Conservation (phyloP, 2,113 vertebrate genomes). For the Syrrhaptes paradoxus region DNA sequence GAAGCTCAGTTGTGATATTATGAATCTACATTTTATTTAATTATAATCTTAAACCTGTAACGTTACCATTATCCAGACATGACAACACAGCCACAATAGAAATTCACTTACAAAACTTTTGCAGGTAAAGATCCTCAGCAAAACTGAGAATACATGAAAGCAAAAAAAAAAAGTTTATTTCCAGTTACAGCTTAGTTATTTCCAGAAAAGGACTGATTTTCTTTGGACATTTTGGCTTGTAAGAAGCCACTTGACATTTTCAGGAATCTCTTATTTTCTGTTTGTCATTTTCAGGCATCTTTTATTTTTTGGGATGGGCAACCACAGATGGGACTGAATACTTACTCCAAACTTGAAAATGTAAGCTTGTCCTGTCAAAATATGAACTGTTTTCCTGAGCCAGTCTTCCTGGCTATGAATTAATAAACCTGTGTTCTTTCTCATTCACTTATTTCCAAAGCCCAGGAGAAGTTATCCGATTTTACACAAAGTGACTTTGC, state of each 20-base stretch:
- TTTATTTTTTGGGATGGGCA: neutral
- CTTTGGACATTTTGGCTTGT: neutral
- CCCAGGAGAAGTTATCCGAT: neutral
- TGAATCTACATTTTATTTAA: neutral
- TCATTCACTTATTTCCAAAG: neutral
- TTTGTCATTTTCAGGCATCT: slow-evolving; percentile 16
- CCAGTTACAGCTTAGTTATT: neutral
- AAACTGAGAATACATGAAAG: neutral
- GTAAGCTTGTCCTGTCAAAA: neutral
- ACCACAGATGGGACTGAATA: neutral
- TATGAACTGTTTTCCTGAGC: neutral
- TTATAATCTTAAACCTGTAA: neutral
- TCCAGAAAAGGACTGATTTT: neutral
- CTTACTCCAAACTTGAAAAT: neutral
- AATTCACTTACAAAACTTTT: neutral
- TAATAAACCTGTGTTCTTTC: neutral
- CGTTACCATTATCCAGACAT: neutral
- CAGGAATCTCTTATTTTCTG: neutral
- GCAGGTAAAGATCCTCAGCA: neutral
- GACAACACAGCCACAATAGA: neutral
- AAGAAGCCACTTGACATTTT: slow-evolving; percentile 18
- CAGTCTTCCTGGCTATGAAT: neutral
- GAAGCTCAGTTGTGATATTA: neutral
- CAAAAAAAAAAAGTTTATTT: neutral
- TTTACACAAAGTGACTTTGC: neutral